Conservation (phyloP, 2,797 vertebrate species). For the Mareca penelope region DNA sequence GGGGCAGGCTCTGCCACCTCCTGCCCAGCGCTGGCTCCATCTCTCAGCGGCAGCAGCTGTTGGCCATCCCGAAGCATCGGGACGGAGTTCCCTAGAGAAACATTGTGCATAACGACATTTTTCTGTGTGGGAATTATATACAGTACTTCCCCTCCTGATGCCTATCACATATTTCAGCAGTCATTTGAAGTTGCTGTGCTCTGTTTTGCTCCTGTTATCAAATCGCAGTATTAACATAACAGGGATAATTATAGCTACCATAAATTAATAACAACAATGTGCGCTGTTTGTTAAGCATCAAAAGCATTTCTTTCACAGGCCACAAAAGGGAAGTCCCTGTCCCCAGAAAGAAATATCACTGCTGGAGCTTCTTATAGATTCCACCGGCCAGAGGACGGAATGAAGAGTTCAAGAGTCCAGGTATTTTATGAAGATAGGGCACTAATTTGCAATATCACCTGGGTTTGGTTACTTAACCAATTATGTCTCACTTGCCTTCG, state of each 20-base stretch:
- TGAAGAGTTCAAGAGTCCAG: not conserved
- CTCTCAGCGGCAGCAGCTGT: not conserved
- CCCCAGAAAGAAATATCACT: not conserved
- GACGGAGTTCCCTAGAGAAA: conserved; percentile 40
- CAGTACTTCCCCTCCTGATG: conserved; percentile 57
- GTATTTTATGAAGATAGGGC: not conserved
- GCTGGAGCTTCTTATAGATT: not conserved
- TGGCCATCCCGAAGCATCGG: not conserved
- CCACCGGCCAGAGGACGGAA: not conserved
- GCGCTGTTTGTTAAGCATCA: not conserved
- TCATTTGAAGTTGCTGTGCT: conserved; percentile 32
- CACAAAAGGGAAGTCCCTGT: not conserved
- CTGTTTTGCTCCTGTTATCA: conserved; percentile 43
- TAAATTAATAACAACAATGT: conserved; percentile 41
- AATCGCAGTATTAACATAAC: conserved; percentile 20
- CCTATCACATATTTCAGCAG: conserved; percentile 45
- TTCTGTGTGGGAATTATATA: conserved; percentile 61
- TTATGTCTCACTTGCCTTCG: not conserved
- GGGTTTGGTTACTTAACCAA: not conserved
- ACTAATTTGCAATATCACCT: not conserved
- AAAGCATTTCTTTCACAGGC: conserved; percentile 1
- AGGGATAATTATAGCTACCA: conserved; percentile 40
- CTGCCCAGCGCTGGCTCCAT: not conserved
- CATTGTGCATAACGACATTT: conserved; percentile 46
- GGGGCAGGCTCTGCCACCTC: not conserved